These are phyloP conservation scores for Cryptus viduatorius DNA, from an alignment of 2,888 invertebrate species.

Conservation along the genomic window DNA sequence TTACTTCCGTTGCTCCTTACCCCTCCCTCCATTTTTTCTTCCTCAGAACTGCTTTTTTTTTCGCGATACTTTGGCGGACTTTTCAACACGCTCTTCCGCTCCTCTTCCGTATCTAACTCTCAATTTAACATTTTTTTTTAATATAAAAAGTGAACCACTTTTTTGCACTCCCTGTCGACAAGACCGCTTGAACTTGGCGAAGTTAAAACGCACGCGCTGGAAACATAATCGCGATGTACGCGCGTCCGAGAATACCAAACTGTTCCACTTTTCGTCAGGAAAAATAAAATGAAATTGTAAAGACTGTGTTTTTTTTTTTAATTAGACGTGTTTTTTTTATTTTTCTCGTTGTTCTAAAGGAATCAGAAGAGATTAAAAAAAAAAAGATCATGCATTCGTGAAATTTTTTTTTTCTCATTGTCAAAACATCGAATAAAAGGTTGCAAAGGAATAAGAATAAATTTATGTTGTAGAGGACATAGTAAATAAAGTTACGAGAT, in stretches of 20 bases:
- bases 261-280: no score
- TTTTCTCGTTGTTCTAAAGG: no score
- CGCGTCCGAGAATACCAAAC: no score
- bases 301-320: no score
- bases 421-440: background rate
- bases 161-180: background rate
- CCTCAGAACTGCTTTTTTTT: conserved; percentile 4
- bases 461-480: background rate
- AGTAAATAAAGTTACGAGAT: background rate
- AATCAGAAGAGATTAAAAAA: no score
- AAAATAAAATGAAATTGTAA: no score
- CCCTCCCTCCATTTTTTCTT: conserved; percentile 13
- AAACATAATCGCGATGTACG: no score
- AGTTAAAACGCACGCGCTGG: no score
- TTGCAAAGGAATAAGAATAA: background rate
- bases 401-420: background rate
- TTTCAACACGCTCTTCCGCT: conserved; percentile 10
- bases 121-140: conserved; percentile 16
- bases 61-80: conserved; percentile 10
- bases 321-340: no score
- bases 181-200: background rate
- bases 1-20: background rate
- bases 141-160: background rate
- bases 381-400: no score
- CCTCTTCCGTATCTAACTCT: conserved; percentile 3